phyloP scores from a whole-genome alignment of 2,888 invertebrate species.

The Monopis laevigella region DNA sequence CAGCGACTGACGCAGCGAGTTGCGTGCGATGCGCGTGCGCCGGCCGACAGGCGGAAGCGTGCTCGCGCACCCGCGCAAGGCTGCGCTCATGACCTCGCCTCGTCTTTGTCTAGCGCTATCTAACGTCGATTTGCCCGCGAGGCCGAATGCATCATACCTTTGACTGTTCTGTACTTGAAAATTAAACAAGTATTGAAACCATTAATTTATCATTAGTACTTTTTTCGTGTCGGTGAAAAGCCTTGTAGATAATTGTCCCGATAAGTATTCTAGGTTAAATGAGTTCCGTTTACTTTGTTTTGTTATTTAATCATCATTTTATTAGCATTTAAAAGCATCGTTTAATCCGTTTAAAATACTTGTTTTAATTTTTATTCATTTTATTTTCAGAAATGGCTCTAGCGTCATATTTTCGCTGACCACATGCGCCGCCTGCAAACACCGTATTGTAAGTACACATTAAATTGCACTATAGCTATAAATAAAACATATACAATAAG shows the following conservation, averaged over 20 bases:
- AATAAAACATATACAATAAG: too few species aligned
- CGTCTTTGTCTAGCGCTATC: slow-evolving; percentile 66
- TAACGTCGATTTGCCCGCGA: slow-evolving; percentile 62
- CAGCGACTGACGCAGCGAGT: slow-evolving; percentile 22
- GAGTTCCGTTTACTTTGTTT: slow-evolving; percentile 4
- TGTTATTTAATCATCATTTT: too few species aligned
- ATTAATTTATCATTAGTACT: slow-evolving; percentile 24
- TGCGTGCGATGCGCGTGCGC: slow-evolving; percentile 47
- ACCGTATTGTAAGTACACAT: too few species aligned
- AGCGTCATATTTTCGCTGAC: too few species aligned
- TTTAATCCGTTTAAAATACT: too few species aligned
- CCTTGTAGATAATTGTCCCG: slow-evolving; percentile 41
- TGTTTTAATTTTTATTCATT: too few species aligned
- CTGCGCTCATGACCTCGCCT: slow-evolving; percentile 65
- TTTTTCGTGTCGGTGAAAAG: slow-evolving; percentile 11
- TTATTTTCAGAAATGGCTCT: too few species aligned
- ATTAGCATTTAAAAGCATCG: too few species aligned
- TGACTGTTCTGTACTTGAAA: slow-evolving; percentile 40
- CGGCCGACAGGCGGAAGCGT: slow-evolving; percentile 29
- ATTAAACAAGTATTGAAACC: slow-evolving; percentile 23
- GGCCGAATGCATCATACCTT: slow-evolving; percentile 62
- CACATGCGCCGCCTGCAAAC: too few species aligned
- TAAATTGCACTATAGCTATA: too few species aligned
- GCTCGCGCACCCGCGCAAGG: slow-evolving; percentile 61
- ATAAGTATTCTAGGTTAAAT: slow-evolving; percentile 19